Base-by-base conservation (phyloP, 2,113 vertebrate species). In the Chaenogobius annularis region DNA sequence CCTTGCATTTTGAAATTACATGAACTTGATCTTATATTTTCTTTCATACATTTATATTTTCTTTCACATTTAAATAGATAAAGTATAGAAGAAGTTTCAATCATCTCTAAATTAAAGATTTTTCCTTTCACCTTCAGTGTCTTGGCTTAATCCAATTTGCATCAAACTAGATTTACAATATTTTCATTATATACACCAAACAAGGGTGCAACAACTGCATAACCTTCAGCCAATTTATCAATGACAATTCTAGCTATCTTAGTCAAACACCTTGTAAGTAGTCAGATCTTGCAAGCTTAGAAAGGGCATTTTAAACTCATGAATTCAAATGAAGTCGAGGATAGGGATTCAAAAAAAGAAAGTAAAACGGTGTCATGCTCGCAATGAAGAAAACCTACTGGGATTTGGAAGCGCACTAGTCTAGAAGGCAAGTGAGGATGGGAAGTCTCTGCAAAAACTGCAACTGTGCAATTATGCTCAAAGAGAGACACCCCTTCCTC, bases 401-500 rank as follows among this genome's bases (percentile, higher is more conserved):
- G 80, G 72, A 74, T 48, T 43, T 23, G 44, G 13, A 56, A 12
- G 19, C 26, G 69, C 17, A 43, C 59, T 8, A 9, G 37, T 40
- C 8, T 40, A 55, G 17, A 40, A 61, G 2, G 10, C 35, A 22
- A 31, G 6, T 43, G 9, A 71, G 43, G 63, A 46, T 52, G 40
- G 68, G 48, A 58, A 66, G 59, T 40, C 26, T 62, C 59, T 5
- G 22, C 8, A 20, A 52, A 63, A 86, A 78, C 50, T 74, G 76
- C 79, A 79, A 80, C 23, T 19, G 66, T 84, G 72, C 78, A 88
- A 88, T 88, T 85, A 90, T 68, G 80, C 80, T 72, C 69, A 67
- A 67, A 88, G 81, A 87, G 70, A 70, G 79, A 88, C 77, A 83
- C 80, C 76, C 72, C 67, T 26, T 69, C 75, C 74, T 81, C 68